Evolutionary conservation across 2,888 invertebrate genomes (phyloP).

Genomic region (Rhagonycha fulva): DNA sequence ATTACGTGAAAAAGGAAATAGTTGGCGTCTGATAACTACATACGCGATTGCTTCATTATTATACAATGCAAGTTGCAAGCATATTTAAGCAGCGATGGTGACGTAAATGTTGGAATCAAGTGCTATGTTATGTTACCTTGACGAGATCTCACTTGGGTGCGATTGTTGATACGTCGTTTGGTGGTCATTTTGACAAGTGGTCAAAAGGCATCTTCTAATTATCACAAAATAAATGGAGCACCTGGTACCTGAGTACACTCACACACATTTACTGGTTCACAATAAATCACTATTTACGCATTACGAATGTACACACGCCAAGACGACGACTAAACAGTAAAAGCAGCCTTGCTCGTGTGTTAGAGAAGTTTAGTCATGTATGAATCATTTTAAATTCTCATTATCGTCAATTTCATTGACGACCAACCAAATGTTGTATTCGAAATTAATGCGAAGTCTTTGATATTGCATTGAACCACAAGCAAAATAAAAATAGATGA

Average conservation of each 20-base stretch:
- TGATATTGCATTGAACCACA: constrained; percentile 23
- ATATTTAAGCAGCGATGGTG: background rate
- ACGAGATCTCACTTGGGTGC: background rate
- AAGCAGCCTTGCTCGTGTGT: background rate
- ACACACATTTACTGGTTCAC: background rate
- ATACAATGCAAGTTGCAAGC: background rate
- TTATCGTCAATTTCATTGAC: constrained; percentile 35
- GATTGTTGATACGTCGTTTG: constrained; percentile 4
- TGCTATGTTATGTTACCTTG: background rate
- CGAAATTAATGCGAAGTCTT: constrained; percentile 15
- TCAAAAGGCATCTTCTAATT: background rate
- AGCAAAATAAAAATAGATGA: constrained; percentile 4
- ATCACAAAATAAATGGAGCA: background rate
- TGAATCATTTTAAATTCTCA: constrained; percentile 40
- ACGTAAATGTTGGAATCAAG: background rate
- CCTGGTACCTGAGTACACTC: background rate
- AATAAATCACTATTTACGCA: background rate
- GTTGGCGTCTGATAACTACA: background rate
- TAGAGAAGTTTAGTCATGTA: constrained; percentile 34
- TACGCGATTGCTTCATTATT: background rate
- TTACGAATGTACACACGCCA: background rate
- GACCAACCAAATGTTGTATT: constrained; percentile 27
- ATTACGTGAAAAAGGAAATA: background rate
- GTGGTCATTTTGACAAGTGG: constrained; percentile 7
- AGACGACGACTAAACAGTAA: background rate